A percentile compares a stretch with the other conserved stretches of the same genome.
Evolutionary conservation across 2,797 vertebrate species (phyloP).

Genomic region (Caiman crocodilus): DNA sequence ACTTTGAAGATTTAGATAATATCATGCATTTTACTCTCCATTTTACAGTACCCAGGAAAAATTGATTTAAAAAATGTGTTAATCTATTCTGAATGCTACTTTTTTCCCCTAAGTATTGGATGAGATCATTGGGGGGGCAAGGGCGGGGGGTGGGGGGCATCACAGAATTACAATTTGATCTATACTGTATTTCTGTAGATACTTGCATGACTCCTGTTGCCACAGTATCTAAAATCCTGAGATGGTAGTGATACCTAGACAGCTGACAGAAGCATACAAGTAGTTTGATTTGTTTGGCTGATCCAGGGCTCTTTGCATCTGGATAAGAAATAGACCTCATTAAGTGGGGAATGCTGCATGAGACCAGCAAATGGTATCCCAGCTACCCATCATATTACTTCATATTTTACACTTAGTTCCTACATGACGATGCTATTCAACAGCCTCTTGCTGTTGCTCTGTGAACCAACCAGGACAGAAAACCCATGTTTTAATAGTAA

Average conservation of each 20-base stretch:
- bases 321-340: not conserved
- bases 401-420: not conserved
- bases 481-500: not conserved
- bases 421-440: not conserved
- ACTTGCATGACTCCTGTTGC: not conserved
- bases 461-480: not conserved
- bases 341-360: not conserved
- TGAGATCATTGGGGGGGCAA: not conserved
- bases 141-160: too few relatives aligned
- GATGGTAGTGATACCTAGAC: not conserved
- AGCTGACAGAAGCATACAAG: not conserved
- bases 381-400: not conserved
- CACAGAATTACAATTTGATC: not conserved
- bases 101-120: not conserved
- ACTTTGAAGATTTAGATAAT: not conserved
- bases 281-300: not conserved
- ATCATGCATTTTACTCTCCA: not conserved
- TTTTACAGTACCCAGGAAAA: not conserved
- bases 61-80: not conserved
- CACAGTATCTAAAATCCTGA: not conserved
- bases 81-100: not conserved
- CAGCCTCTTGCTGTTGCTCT: not conserved
- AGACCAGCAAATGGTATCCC: rapidly evolving
- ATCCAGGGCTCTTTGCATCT: not conserved
- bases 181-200: not conserved